Conservation (phyloP, 1,140 invertebrate species). For the Callitettix versicolor region DNA sequence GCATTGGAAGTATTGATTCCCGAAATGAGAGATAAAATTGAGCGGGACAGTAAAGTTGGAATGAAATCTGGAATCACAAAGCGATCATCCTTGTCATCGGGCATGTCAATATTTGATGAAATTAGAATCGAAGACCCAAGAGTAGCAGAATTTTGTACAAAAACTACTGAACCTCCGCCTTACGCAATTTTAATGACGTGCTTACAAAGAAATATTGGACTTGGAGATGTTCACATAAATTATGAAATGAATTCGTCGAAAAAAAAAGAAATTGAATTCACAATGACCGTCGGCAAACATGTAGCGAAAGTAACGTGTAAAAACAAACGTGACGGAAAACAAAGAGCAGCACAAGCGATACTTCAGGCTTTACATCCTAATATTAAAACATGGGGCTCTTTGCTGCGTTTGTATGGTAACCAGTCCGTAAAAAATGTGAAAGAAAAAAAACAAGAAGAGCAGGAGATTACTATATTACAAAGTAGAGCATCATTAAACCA, state of each 20-base stretch:
- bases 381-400: conserved; percentile 87
- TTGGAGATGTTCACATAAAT: conserved; percentile 27
- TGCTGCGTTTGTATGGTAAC: conserved; percentile 86
- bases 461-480: conserved; percentile 85
- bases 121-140: conserved; percentile 87
- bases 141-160: conserved; percentile 85
- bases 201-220: conserved; percentile 53
- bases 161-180: conserved; percentile 88
- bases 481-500: conserved; percentile 82
- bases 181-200: conserved; percentile 89
- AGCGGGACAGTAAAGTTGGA: conserved; percentile 12
- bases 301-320: conserved; percentile 78
- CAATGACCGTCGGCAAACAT: conserved; percentile 89
- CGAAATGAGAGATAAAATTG: conserved; percentile 63
- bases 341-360: conserved; percentile 90
- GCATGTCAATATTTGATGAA: conserved; percentile 76
- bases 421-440: conserved; percentile 84
- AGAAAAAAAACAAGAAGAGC: conserved; percentile 89
- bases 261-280: conserved; percentile 81
- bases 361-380: conserved; percentile 84
- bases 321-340: conserved; percentile 96
- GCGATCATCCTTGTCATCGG: conserved; percentile 20
- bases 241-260: conserved; percentile 68
- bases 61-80: conserved; percentile 1
- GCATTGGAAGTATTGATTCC: conserved; percentile 90